Evolutionary conservation across 2,888 invertebrate genomes (phyloP).

Genomic region (Aleiodes alternator): DNA sequence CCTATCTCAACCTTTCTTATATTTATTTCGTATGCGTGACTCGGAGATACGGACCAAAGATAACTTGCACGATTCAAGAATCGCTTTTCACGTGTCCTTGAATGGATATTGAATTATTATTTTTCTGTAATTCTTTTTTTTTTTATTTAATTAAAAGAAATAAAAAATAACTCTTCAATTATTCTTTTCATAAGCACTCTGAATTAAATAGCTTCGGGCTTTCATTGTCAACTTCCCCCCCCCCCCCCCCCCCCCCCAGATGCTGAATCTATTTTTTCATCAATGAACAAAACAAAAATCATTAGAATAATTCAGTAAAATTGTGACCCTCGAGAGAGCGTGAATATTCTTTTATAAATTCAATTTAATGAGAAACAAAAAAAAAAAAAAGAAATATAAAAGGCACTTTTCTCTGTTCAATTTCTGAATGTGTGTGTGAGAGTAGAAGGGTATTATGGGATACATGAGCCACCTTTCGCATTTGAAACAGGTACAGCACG

Average conservation of each 20-base stretch:
- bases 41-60: constrained; percentile 55
- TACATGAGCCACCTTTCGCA: neutral
- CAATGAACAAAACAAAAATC: no score
- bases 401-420: no score
- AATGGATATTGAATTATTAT: constrained; percentile 7
- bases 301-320: no score
- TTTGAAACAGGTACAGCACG: constrained; percentile 27
- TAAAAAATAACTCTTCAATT: neutral
- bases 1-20: constrained; percentile 43
- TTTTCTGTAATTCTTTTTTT: neutral
- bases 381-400: no score
- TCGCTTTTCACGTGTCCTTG: constrained; percentile 55
- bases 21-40: constrained; percentile 60
- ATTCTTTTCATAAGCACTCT: neutral
- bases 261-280: no score
- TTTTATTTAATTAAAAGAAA: constrained; percentile 1
- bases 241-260: no score
- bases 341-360: no score
- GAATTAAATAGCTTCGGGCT: no score
- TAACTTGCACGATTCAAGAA: constrained; percentile 59
- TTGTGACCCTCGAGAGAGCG: no score
- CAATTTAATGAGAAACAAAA: no score
- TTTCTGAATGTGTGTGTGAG: constrained; percentile 4
- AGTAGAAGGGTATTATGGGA: constrained; percentile 20
- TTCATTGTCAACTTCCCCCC: no score